A percentile compares a stretch with the other conserved stretches of the same genome.
Evolutionary conservation across 92 coral and sea anemone species (phyloP).

Genomic region (Bergia sp.): DNA sequence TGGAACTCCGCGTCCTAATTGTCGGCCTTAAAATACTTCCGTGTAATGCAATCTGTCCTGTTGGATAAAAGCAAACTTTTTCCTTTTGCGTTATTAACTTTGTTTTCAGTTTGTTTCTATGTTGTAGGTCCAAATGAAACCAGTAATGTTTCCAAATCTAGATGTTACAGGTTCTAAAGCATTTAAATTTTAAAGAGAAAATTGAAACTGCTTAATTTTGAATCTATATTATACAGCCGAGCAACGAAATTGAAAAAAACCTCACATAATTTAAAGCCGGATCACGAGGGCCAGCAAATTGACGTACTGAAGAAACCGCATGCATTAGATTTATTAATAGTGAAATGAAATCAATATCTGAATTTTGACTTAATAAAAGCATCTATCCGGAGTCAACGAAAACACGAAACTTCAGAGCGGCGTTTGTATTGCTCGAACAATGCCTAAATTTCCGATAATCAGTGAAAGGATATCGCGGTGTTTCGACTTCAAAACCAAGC

Average conservation of each 20-base stretch:
- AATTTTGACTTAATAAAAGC: neutral
- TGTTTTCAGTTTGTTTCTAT: neutral
- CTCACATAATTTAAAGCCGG: neutral
- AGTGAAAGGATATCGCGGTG: neutral
- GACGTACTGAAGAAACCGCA: neutral
- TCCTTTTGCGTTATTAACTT: neutral
- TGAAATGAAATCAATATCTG: slow-evolving; percentile 15
- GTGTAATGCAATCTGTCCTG: neutral
- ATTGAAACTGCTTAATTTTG: neutral
- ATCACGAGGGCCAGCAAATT: neutral
- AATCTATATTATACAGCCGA: too few species aligned
- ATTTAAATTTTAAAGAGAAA: neutral
- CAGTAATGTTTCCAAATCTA: neutral
- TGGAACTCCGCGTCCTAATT: neutral
- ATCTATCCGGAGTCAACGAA: slow-evolving; percentile 1
- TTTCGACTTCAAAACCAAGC: neutral
- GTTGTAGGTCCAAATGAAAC: neutral
- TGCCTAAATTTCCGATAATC: neutral
- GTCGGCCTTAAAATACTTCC: neutral
- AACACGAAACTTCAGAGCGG: neutral
- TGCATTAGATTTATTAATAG: neutral
- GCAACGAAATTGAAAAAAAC: neutral
- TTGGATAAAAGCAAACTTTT: neutral
- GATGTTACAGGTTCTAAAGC: neutral
- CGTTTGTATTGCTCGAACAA: neutral